Evolutionary conservation across 2,888 invertebrate species (phyloP).

Genomic region (Agelastica alni): DNA sequence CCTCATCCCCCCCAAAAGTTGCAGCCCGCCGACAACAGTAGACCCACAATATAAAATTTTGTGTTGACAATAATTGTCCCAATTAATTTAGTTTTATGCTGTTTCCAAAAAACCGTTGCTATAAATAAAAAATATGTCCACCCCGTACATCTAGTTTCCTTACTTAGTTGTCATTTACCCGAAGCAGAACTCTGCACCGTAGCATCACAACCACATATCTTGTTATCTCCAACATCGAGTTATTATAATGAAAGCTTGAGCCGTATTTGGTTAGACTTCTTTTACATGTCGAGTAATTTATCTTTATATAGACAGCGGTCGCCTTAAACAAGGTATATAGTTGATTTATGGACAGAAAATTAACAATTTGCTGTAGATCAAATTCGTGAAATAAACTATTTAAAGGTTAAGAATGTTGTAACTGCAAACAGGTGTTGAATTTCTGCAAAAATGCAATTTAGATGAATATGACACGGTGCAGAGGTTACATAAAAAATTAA

Average conservation of each 20-base stretch:
- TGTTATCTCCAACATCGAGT: constrained; percentile 19
- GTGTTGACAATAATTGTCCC: no score
- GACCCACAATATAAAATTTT: no score
- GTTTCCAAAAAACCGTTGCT: no score
- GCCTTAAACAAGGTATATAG: constrained; percentile 19
- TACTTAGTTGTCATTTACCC: not conserved
- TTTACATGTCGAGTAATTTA: constrained; percentile 20
- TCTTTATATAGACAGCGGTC: constrained; percentile 18
- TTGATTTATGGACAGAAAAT: constrained; percentile 18
- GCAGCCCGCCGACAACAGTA: no score
- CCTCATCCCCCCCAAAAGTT: no score
- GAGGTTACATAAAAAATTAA: no score
- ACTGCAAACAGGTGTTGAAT: no score
- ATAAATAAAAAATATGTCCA: no score
- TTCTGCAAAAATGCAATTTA: no score
- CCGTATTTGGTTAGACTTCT: constrained; percentile 31
- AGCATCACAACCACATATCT: constrained; percentile 6
- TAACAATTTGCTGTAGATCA: constrained; percentile 11
- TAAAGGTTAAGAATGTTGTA: no score
- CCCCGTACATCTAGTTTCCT: not conserved
- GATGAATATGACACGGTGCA: no score
- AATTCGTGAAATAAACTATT: not conserved
- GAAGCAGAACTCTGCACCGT: not conserved
- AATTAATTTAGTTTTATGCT: no score
- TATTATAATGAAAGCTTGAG: constrained; percentile 22